A percentile compares a stretch with the other conserved stretches of the same genome.
These are phyloP conservation scores for Bovichtus diacanthus DNA, from an alignment of 2,797 vertebrate species.

Conservation along the genomic window DNA sequence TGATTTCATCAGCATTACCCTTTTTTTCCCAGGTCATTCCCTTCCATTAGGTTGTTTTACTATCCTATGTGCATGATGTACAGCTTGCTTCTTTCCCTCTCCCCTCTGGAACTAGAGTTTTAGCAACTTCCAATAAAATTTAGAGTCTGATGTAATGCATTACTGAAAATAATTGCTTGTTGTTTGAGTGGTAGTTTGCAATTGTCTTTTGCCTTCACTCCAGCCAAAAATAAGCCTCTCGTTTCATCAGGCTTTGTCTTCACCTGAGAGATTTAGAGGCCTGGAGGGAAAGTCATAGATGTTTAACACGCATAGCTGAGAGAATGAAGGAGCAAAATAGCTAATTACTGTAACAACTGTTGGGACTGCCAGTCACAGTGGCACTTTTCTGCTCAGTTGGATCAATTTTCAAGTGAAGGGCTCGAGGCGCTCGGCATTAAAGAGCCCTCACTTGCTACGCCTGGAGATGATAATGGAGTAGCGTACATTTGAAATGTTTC, in stretches of 20 bases:
- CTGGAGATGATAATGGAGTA: conserved; percentile 36
- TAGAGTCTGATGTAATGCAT: conserved; percentile 22
- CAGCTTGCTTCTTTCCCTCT: conserved; percentile 5
- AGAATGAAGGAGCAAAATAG: conserved; percentile 24
- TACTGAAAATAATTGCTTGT: conserved; percentile 35
- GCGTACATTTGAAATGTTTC: conserved; percentile 15
- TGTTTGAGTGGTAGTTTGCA: conserved; percentile 14
- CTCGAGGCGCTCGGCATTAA: conserved; percentile 34
- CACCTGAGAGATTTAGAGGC: conserved; percentile 54
- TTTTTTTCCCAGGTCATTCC: conserved; percentile 10
- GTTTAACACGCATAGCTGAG: conserved; percentile 22
- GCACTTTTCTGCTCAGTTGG: conserved; percentile 59
- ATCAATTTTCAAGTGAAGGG: conserved; percentile 52
- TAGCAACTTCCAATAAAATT: conserved; percentile 23
- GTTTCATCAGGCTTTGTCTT: conserved; percentile 24
- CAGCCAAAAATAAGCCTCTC: conserved; percentile 5
- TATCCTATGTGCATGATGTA: conserved; percentile 20
- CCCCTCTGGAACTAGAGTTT: conserved; percentile 13
- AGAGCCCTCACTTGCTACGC: conserved; percentile 21
- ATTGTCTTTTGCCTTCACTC: conserved; percentile 18
- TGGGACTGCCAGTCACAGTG: conserved; percentile 40
- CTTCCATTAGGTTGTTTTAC: conserved; percentile 32
- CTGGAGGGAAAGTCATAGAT: conserved; percentile 21
- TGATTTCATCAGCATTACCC: conserved; percentile 25
- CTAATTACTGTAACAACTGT: conserved; percentile 55